Conservation (phyloP, 2,888 invertebrate genomes). For the Plusia festucae region DNA sequence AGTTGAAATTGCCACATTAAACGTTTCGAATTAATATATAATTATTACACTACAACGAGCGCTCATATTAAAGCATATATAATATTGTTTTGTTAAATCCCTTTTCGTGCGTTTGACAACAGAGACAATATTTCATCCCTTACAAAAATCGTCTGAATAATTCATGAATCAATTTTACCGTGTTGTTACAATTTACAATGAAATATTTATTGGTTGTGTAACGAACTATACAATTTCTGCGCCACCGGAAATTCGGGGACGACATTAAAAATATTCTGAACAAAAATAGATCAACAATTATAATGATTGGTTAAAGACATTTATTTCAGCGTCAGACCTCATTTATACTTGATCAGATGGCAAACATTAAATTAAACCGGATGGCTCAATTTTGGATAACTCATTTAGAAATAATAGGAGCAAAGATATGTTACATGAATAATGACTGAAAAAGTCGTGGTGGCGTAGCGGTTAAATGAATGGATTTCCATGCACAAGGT, state of each 20-base stretch:
- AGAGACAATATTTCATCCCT: neutral
- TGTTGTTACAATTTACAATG: conserved; percentile 24
- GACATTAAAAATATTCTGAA: neutral
- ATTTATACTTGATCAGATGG: too few species aligned
- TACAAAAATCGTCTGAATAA: neutral
- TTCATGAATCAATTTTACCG: conserved; percentile 30
- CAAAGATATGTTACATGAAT: too few species aligned
- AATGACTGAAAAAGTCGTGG: too few species aligned
- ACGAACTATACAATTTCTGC: conserved; percentile 36
- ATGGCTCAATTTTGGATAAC: too few species aligned
- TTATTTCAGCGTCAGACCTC: too few species aligned
- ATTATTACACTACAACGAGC: neutral
- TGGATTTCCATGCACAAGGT: too few species aligned
- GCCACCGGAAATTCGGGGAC: conserved; percentile 4
- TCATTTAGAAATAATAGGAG: too few species aligned
- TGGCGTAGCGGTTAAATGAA: too few species aligned
- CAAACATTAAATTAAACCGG: too few species aligned
- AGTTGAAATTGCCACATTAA: too few species aligned
- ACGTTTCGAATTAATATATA: neutral
- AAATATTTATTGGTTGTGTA: conserved; percentile 40
- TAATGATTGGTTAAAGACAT: neutral
- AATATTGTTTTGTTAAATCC: neutral
- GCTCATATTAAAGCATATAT: neutral
- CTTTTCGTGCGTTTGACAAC: neutral
- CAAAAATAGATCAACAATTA: neutral